Evolutionary conservation across 2,113 vertebrate genomes (phyloP).

Genomic region (Taurulus bubalis): DNA sequence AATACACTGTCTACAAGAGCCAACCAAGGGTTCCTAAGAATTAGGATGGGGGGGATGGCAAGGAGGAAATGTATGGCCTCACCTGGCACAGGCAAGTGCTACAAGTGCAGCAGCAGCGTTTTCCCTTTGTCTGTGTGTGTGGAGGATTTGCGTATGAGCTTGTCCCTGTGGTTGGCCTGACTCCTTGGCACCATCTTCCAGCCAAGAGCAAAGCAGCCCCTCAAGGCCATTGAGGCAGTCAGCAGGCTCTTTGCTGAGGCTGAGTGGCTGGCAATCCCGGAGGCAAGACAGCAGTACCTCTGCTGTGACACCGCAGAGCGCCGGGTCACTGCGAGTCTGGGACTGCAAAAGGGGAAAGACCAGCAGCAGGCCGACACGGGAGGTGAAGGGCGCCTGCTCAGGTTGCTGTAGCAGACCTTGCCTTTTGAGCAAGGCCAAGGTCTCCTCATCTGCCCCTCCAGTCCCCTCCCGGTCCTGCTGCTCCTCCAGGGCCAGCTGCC

Average conservation of each 20-base stretch:
- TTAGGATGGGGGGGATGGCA: background rate
- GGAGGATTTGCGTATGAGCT: conserved; percentile 87
- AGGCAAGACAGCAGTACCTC: conserved; percentile 97
- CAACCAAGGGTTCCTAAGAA: background rate
- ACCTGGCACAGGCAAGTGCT: conserved; percentile 97
- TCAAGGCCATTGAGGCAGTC: conserved; percentile 98
- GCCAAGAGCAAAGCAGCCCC: conserved; percentile 95
- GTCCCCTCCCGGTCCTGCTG: conserved; percentile 95
- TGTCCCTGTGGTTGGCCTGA: conserved; percentile 85
- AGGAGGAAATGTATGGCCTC: conserved; percentile 53
- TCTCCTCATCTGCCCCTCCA: conserved; percentile 91
- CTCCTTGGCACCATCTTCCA: conserved; percentile 89
- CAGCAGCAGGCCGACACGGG: conserved; percentile 93
- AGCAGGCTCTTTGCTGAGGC: conserved; percentile 95
- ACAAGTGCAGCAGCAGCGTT: conserved; percentile 97
- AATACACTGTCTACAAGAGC: background rate
- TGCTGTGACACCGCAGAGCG: conserved; percentile 95
- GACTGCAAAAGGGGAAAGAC: conserved; percentile 98
- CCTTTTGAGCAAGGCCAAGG: conserved; percentile 93
- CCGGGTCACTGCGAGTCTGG: conserved; percentile 95
- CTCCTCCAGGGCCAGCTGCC: conserved; percentile 96
- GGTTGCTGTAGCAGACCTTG: conserved; percentile 95
- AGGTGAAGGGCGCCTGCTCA: conserved; percentile 96
- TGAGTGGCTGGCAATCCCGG: conserved; percentile 97
- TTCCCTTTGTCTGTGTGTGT: conserved; percentile 89